Evolutionary conservation across 2,797 vertebrate species (phyloP), one percentile per base, ranked within the genome.

Genomic region (Sebastes steindachneri): DNA sequence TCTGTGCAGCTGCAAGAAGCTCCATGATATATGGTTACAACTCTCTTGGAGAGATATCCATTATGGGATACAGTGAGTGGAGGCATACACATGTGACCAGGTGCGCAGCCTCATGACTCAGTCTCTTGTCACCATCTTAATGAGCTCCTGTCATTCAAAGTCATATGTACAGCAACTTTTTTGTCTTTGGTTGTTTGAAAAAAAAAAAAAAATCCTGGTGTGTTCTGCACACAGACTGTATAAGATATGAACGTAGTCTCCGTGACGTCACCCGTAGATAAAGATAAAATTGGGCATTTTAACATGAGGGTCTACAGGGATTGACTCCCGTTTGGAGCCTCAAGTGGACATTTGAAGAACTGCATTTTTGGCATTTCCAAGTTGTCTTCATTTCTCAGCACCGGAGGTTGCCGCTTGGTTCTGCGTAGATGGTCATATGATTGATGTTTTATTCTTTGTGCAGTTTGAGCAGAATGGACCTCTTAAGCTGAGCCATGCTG

Each of bases 91-190:
- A 51, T 67, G 75, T 68, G 79, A 60, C 87, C 92, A 92, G 91
- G 91, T 93, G 89, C 59, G 23, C 71, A 23, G 79, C 60, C 63
- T 80, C 67, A 69, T 75, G 80, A 86, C 78, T 90, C 63, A 14
- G 73, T 54, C 86, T 68, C 75, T 80, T 78, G 80, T 88, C 86
- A 65, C 51, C 62, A 21, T 68, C 28, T 26, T 89, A 91, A 90
- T 89, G 79, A 92, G 83, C 80, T 84, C 45, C 86, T 84, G 89
- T 84, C 90, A 78, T 69, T 90, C 88, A 90, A 67, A 66, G 77
- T 7, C 51, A 64, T 17, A 11, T 33, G 15, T 3, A 51, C 68
- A 59, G 33, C 14, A n/a, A 12, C 62, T 54, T 74, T 53, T 70
- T 21, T 28, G 14, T 62, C 37, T 62, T 65, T 19, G 37, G 17